Percentiles rank a stretch among this genome's conserved stretches.
phyloP scores from a whole-genome alignment of 2,797 vertebrate species.

The Astyanax mexicanus region DNA sequence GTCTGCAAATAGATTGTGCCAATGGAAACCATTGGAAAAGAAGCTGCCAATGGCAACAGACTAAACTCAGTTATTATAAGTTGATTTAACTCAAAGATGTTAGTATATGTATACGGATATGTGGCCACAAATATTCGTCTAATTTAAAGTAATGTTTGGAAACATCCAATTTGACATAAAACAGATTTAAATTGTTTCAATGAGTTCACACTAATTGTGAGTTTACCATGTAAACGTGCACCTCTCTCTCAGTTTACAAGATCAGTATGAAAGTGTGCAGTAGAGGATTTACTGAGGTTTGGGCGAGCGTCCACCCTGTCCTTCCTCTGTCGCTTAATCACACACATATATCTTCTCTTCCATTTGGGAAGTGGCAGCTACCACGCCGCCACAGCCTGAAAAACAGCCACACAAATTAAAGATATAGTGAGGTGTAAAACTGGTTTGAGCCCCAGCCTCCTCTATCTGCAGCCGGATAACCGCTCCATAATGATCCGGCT shows the following conservation, averaged over 20 bases:
- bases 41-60: no score
- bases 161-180: no score
- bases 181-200: no score
- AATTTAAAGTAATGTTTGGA: no score
- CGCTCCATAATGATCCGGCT: conserved; percentile 65
- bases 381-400: conserved; percentile 53
- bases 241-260: neutral
- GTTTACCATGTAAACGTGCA: no score
- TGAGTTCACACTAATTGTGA: no score
- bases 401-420: conserved; percentile 65
- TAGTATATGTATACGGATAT: no score
- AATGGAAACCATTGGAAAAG: no score
- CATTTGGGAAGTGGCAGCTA: conserved; percentile 53
- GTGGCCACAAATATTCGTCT: no score
- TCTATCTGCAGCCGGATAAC: conserved; percentile 60
- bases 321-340: conserved; percentile 61
- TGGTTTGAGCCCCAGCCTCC: conserved; percentile 49
- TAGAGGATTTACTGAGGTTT: neutral
- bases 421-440: conserved; percentile 62
- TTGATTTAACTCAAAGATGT: no score
- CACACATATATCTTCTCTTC: conserved; percentile 61
- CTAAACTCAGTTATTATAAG: no score
- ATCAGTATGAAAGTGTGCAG: neutral
- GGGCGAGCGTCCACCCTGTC: conserved; percentile 11
- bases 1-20: no score